Evolutionary conservation across 2,888 invertebrate genomes (phyloP), one percentile per base, ranked within the genome.

Genomic region (Asteroscopus sphinx): DNA sequence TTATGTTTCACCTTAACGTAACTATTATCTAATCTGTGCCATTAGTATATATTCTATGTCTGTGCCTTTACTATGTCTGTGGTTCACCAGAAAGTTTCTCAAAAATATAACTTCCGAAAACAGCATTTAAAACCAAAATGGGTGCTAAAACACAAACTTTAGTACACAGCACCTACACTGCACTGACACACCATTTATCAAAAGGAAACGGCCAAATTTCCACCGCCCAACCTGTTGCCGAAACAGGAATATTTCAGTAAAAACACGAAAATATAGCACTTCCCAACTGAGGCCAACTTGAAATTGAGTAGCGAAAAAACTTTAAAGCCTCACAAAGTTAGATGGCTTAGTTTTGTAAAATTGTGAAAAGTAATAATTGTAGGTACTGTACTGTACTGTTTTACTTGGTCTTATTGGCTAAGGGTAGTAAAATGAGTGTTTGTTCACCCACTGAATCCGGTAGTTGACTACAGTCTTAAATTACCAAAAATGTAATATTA

Each of bases 161-260:
- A 48, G 32, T 47, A 21, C 21, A 25, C 25, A 4, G 25, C 25
- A 4, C 3, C 12, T 5, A 46, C 44, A 16, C 44, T 60, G 44
- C 13, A 40, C 52, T 54, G 67, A 61, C 58, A 66, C 46, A 15
- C 58, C 66, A 51, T 72, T 71, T 59, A 71, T 75, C 61, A 75
- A 15, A 17, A 26, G 36, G 47, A 49, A 26, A 45, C 26, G 33
- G n/a, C 9, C 5, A 64, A 52, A 65, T 66, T 51, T 16, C 33
- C 40, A 42, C 26, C 35, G 16, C 15, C 40, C 26, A 42, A 72
- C 71, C 70, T 72, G 71, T 72, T 73, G 74, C 74, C 52, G 21
- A 11, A 39, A 52, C 25, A 13, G 33, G 66, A 56, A 53, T 44
- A 62, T 68, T 69, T 44, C 26, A 51, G 12, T 9, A 33, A 49